Base-by-base conservation (phyloP, 2,113 vertebrate genomes). In the Sylvietta virens region DNA sequence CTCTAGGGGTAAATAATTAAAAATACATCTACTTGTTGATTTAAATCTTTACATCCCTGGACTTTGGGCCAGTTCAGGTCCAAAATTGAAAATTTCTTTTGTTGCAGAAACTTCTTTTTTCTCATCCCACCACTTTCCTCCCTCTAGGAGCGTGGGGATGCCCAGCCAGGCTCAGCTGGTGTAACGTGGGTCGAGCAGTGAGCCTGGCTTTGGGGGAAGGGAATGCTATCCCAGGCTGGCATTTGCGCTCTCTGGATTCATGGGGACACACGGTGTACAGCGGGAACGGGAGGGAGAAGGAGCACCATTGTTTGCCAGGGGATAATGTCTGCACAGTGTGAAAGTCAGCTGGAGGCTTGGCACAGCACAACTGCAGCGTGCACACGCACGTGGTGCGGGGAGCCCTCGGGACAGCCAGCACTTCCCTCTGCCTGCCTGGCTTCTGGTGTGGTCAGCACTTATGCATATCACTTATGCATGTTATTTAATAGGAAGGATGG, bases 261-360 rank as follows among this genome's bases (percentile, higher is more conserved):
- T 27, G 48, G 13, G 93, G 93, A 77, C 69, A 9, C 61, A n/a
- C 27, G 61, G 82, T 51, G 83, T 88, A 4, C 73, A n/a, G 81
- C 37, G 31, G 77, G 73, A 65, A 19, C 5, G 7, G 81, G 57
- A 6, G 2, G 71, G 61, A 97, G 94, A 97, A 95, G 42, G 94
- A n/a, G 64, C 19, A 2, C 71, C 86, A 54, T 97, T 96, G 96
- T 97, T 66, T 85, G 90, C 27, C 48, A 6, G 76, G 93, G 86
- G 88, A 92, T 89, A 90, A 94, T 87, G 71, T 82, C 57, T 45
- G 64, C 82, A 60, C 89, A 92, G 84, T 62, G 90, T 31, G 30
- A 47, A 56, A 88, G 92, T 92, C 90, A 94, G 93, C 88, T 90
- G 92, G 94, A 94, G 89, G 5, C 80, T 73, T 15, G 42, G 47